These are phyloP conservation scores for Drosophila bunnanda DNA, from an alignment of 2,888 invertebrate species.

Conservation along the genomic window DNA sequence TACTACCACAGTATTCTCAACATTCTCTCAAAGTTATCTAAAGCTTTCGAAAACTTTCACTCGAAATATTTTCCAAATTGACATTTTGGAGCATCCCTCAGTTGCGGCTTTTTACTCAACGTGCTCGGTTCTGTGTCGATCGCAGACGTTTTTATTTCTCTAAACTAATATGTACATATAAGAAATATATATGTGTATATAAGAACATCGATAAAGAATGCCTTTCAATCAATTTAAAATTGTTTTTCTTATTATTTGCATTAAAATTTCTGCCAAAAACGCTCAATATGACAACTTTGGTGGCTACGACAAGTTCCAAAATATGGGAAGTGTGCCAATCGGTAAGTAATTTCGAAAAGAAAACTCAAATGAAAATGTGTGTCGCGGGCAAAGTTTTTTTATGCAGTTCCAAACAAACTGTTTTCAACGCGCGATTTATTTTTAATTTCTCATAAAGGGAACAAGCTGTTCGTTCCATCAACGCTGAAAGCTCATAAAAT, in stretches of 20 bases:
- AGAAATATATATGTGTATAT: constrained; percentile 19
- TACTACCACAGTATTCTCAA: constrained; percentile 8
- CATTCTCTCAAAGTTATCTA: constrained; percentile 28
- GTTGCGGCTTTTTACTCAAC: constrained; percentile 42
- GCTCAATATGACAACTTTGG: constrained; percentile 58
- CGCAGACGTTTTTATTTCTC: constrained; percentile 8
- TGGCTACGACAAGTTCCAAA: constrained; percentile 51
- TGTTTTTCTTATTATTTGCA: constrained; percentile 19
- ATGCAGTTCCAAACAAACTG: constrained; percentile 42
- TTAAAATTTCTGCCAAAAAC: constrained; percentile 12
- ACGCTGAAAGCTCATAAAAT: constrained; percentile 73
- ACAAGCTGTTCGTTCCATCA: constrained; percentile 78
- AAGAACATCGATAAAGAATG: constrained; percentile 49
- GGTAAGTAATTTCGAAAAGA: constrained; percentile 59
- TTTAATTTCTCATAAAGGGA: constrained; percentile 73
- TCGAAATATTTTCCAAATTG: constrained; percentile 53
- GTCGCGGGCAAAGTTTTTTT: constrained; percentile 38
- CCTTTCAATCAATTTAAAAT: constrained; percentile 8
- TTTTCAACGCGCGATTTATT: constrained; percentile 68
- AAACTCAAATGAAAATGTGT: constrained; percentile 25
- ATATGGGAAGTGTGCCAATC: constrained; percentile 62
- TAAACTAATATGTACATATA: constrained; percentile 15
- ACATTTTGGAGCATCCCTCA: constrained; percentile 47
- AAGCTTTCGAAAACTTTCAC: constrained; percentile 62
- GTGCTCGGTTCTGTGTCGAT: constrained; percentile 15